phyloP scores from a whole-genome alignment of 2,888 invertebrate species.

The Stomorhina lunata region DNA sequence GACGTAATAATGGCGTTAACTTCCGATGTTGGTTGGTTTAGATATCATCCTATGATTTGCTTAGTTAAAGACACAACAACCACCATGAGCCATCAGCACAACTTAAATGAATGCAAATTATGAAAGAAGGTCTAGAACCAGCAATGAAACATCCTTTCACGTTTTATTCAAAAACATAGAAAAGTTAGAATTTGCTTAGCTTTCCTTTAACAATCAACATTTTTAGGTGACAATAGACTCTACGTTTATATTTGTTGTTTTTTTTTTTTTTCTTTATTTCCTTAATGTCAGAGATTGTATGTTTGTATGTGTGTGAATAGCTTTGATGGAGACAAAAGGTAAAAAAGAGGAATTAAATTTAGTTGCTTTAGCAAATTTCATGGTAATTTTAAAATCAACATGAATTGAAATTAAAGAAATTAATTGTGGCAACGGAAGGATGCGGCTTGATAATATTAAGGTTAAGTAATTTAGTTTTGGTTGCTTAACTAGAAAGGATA shows the following conservation, averaged over 20 bases:
- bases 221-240: slow-evolving; percentile 40
- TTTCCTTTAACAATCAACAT: slow-evolving; percentile 29
- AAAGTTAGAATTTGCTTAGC: slow-evolving; percentile 14
- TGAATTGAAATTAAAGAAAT: slow-evolving; percentile 30
- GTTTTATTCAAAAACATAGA: neutral
- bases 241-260: too few relatives aligned
- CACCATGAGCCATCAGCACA: neutral
- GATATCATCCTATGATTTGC: slow-evolving; percentile 32
- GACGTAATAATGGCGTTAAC: slow-evolving; percentile 56
- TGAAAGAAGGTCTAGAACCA: slow-evolving; percentile 25
- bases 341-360: slow-evolving; percentile 16
- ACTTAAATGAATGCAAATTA: slow-evolving; percentile 13
- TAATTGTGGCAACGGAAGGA: slow-evolving; percentile 36
- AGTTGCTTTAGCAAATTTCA: slow-evolving; percentile 14
- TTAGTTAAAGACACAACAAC: slow-evolving; percentile 38
- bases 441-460: slow-evolving; percentile 33
- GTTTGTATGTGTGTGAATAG: too few relatives aligned
- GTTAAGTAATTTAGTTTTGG: slow-evolving; percentile 20
- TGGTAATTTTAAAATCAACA: slow-evolving; percentile 3
- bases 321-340: slow-evolving; percentile 1
- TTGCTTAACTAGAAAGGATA: too few relatives aligned
- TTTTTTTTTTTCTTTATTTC: too few relatives aligned
- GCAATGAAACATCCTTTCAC: neutral
- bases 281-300: too few relatives aligned
- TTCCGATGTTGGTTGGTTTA: slow-evolving; percentile 16